These are phyloP conservation scores for Ciconia boyciana DNA, from an alignment of 2,113 vertebrate species.

Conservation along the genomic window DNA sequence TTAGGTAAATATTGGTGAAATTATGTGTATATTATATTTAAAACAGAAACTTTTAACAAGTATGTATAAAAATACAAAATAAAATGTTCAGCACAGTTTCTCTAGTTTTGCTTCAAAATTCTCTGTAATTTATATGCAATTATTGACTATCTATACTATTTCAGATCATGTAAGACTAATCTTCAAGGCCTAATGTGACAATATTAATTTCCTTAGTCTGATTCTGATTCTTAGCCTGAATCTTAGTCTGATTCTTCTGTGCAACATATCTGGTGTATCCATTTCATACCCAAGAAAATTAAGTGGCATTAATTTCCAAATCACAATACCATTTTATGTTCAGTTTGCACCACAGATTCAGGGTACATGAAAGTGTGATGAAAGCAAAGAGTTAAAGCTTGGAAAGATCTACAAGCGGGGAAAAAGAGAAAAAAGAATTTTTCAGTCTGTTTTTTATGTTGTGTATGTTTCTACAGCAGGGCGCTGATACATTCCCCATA, in stretches of 20 bases:
- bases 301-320: background rate
- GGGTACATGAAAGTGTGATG: background rate
- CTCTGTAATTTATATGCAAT: background rate
- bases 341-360: background rate
- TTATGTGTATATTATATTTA: background rate
- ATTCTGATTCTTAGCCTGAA: background rate
- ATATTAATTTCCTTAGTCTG: background rate
- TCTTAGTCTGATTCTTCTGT: background rate
- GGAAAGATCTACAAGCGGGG: background rate
- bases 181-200: background rate
- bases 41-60: background rate
- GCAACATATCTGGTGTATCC: background rate
- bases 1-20: background rate
- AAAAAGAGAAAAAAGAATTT: background rate
- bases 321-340: background rate
- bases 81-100: background rate
- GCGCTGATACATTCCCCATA: background rate
- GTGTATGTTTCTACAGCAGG: background rate
- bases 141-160: background rate
- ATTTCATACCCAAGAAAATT: background rate
- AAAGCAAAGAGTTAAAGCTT: background rate
- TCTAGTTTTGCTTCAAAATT: background rate
- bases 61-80: background rate
- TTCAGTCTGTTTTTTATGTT: background rate
- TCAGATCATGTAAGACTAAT: background rate